A percentile compares a stretch with the other conserved stretches of the same genome.
phyloP scores from a whole-genome alignment of 2,888 invertebrate genomes.

The Aleiodes testaceus region DNA sequence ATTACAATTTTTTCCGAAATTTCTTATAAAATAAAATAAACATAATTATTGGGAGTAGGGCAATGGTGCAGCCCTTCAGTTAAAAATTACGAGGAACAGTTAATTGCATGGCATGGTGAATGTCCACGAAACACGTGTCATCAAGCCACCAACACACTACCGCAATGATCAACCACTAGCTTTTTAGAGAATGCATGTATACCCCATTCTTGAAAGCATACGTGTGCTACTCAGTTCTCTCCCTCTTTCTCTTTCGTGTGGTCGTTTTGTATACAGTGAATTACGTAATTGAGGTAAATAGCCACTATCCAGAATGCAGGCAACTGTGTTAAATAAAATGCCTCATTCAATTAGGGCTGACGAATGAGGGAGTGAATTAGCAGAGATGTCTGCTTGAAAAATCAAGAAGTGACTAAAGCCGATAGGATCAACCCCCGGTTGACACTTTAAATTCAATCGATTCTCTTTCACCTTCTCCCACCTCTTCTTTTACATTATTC shows the following conservation, averaged over 20 bases:
- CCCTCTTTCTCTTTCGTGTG: slow-evolving; percentile 49
- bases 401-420: slow-evolving; percentile 30
- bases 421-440: slow-evolving; percentile 36
- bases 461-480: not conserved
- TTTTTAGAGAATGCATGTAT: slow-evolving; percentile 40
- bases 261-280: slow-evolving; percentile 64
- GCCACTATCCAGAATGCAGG: slow-evolving; percentile 66
- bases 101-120: slow-evolving; percentile 64
- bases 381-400: slow-evolving; percentile 15
- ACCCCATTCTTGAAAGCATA: slow-evolving; percentile 35
- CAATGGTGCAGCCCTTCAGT: slow-evolving; percentile 53
- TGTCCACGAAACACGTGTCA: slow-evolving; percentile 67
- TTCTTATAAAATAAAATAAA: slow-evolving; percentile 1
- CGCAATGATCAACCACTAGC: slow-evolving; percentile 48
- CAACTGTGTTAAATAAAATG: slow-evolving; percentile 69
- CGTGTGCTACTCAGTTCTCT: slow-evolving; percentile 15
- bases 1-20: not conserved
- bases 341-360: slow-evolving; percentile 63
- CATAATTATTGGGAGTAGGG: slow-evolving; percentile 43
- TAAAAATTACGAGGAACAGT: slow-evolving; percentile 63
- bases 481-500: not conserved
- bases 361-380: slow-evolving; percentile 48
- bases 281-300: slow-evolving; percentile 70
- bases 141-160: slow-evolving; percentile 57
- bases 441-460: slow-evolving; percentile 40